Conservation (phyloP, 2,888 invertebrate species). For the Plusia festucae region DNA sequence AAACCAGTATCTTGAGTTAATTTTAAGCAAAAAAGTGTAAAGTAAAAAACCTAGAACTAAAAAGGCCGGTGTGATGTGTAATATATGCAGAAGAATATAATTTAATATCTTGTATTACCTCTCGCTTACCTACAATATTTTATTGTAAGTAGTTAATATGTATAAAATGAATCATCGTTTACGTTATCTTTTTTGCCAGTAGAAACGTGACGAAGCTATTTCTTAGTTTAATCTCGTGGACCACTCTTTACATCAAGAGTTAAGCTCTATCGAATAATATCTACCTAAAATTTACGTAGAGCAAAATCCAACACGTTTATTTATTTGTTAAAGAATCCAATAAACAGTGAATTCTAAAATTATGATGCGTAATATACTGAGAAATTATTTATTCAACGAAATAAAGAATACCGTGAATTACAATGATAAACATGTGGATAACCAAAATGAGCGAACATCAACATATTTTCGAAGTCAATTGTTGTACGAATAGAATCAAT, state of each 20-base stretch:
- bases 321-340: background rate
- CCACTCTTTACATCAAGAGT: constrained; percentile 19
- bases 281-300: constrained; percentile 21
- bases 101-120: too few relatives aligned
- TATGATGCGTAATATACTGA: background rate
- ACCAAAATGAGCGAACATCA: too few relatives aligned
- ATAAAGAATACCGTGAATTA: background rate
- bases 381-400: background rate
- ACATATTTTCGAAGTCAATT: too few relatives aligned
- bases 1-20: too few relatives aligned
- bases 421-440: background rate
- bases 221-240: constrained; percentile 21
- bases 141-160: background rate
- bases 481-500: too few relatives aligned
- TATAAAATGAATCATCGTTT: constrained; percentile 8
- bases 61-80: too few relatives aligned
- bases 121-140: background rate
- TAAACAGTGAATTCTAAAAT: background rate
- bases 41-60: too few relatives aligned
- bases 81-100: too few relatives aligned
- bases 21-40: too few relatives aligned
- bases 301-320: constrained; percentile 11
- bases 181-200: constrained; percentile 16
- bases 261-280: constrained; percentile 5
- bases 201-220: constrained; percentile 10